Percentiles rank a stretch among this genome's conserved stretches.
phyloP scores from a whole-genome alignment of 1,140 invertebrate genomes.

The Heliconius himera region DNA sequence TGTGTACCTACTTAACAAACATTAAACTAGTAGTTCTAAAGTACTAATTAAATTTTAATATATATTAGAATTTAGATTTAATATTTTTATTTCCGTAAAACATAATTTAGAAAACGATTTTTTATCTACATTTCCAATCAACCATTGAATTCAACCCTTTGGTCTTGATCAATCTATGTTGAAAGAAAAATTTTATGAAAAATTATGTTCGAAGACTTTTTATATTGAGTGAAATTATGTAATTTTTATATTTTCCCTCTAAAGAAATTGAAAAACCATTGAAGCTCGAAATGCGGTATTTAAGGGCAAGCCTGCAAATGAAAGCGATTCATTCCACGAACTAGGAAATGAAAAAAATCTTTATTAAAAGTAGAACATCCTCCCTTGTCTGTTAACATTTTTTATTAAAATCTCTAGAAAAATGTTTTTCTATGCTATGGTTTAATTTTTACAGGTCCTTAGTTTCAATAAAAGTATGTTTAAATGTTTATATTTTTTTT shows the following conservation, averaged over 20 bases:
- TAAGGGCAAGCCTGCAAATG: slow-evolving; percentile 1
- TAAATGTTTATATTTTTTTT: too few species aligned
- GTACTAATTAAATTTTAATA: too few species aligned
- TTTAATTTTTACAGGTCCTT: neutral
- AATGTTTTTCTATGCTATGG: neutral
- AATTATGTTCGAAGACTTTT: slow-evolving; percentile 4
- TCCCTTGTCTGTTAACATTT: neutral
- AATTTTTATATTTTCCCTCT: neutral
- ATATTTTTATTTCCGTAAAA: neutral
- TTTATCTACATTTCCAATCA: neutral
- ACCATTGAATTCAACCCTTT: neutral
- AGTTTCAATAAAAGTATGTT: too few species aligned
- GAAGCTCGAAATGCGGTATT: slow-evolving; percentile 4
- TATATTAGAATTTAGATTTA: neutral
- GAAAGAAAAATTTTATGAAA: neutral
- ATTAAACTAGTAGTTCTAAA: too few species aligned
- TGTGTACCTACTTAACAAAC: too few species aligned
- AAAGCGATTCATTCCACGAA: slow-evolving; percentile 8
- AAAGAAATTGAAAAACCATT: slow-evolving; percentile 5
- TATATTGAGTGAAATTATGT: neutral
- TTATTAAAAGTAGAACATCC: neutral
- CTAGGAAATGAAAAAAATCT: neutral
- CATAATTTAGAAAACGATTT: neutral
- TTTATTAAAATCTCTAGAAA: neutral
- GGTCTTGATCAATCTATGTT: neutral